Evolutionary conservation across 2,797 vertebrate species (phyloP), one percentile per base, ranked within the genome.

Genomic region (Etheostoma nigrum): DNA sequence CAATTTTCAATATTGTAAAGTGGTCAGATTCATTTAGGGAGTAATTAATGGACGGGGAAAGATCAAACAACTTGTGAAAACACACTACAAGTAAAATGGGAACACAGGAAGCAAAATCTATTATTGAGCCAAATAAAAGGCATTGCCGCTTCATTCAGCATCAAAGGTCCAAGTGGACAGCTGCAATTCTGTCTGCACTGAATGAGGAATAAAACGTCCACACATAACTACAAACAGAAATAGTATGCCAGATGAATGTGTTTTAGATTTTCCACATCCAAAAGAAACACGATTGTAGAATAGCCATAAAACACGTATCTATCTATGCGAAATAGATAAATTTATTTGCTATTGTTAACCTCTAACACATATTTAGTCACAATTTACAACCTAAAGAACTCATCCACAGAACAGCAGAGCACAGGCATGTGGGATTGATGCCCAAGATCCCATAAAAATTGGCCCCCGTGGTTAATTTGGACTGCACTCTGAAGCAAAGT

Each of bases 91-190:
- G 9, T 7, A 36, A 59, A 51, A 42, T 63, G 64, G 66, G 54
- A 12, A n/a, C 19, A 23, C n/a, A 19, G 60, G 52, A 70, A 75
- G 62, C 48, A 3, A 74, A 58, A 60, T 74, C 51, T 45, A 75
- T 88, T 74, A 81, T 60, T 0, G 6, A 64, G 47, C 14, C 12
- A 48, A 79, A 87, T 86, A 73, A 90, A 86, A 89, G 74, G 82
- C 70, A 59, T 64, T 9, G 16, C 55, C 15, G 49, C 83, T 76
- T 81, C 67, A 68, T 75, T 82, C 48, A 85, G 73, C 86, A 89
- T 90, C 85, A 92, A 91, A 91, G 85, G 71, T 54, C 69, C 68
- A 69, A 84, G 65, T 19, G 65, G 44, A 81, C 83, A 89, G 82
- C 86, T 90, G 84, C 63, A 36, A 14, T 10, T 72, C 49, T 53